Conservation (phyloP, 2,888 invertebrate species). For the Galeruca laticollis region DNA sequence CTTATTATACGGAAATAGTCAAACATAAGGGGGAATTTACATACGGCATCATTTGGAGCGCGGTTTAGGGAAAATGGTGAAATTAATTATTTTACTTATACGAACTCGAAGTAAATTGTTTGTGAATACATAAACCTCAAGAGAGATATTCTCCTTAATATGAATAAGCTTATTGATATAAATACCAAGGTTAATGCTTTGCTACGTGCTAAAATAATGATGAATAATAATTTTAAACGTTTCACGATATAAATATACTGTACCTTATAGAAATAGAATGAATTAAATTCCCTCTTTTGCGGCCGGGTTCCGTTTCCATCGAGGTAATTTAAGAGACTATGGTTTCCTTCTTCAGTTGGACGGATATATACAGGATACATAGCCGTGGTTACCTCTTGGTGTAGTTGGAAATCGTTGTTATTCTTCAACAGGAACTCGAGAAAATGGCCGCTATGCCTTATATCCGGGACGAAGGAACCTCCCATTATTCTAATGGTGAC, state of each 20-base stretch:
- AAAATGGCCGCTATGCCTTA: conserved; percentile 50
- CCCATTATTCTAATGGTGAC: conserved; percentile 48
- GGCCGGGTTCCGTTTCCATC: conserved; percentile 20
- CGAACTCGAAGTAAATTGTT: conserved; percentile 13
- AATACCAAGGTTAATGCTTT: no score
- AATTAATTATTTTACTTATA: conserved; percentile 33
- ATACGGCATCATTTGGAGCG: background rate
- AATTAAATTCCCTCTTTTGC: conserved; percentile 61
- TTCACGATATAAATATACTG: background rate
- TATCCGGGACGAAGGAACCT: conserved; percentile 51
- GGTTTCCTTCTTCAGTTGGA: conserved; percentile 35
- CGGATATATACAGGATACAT: conserved; percentile 48
- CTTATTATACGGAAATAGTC: background rate
- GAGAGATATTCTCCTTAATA: background rate
- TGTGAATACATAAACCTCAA: conserved; percentile 15
- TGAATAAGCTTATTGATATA: no score
- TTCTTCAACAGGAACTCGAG: conserved; percentile 48
- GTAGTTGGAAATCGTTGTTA: conserved; percentile 46
- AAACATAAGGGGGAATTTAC: background rate
- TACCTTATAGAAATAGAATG: conserved; percentile 72
- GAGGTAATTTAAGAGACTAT: conserved; percentile 3
- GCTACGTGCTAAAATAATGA: background rate
- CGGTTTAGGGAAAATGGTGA: conserved; percentile 10
- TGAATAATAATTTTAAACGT: background rate
- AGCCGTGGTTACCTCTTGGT: conserved; percentile 48